Evolutionary conservation across 2,113 vertebrate genomes (phyloP).

Genomic region (Orientallactaga bullata): DNA sequence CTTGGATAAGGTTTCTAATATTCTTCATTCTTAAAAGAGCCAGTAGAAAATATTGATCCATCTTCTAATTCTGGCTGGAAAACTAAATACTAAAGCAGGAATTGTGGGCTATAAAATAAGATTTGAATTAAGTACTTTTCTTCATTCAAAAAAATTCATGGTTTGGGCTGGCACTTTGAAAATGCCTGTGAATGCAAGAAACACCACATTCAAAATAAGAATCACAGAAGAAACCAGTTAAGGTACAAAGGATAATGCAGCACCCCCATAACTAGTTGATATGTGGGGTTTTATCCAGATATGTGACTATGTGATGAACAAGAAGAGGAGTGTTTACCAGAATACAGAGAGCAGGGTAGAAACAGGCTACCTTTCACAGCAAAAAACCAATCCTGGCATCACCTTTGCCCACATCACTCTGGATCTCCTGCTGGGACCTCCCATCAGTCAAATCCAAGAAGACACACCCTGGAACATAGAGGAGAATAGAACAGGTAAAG

Average conservation of each 20-base stretch:
- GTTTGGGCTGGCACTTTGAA: neutral
- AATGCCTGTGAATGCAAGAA: constrained; percentile 36
- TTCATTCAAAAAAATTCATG: constrained; percentile 25
- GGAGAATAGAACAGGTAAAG: neutral
- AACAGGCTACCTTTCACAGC: neutral
- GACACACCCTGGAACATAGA: neutral
- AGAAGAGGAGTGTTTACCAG: neutral
- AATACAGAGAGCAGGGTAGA: neutral
- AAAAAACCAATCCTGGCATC: neutral
- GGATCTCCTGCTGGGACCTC: neutral
- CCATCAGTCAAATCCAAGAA: neutral
- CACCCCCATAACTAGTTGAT: neutral
- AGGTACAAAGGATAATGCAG: neutral
- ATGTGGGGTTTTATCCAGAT: neutral
- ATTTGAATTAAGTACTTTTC: constrained; percentile 23
- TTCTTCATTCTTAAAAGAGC: constrained; percentile 2
- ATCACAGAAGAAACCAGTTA: neutral
- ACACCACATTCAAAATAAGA: neutral
- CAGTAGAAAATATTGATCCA: neutral
- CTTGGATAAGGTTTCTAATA: neutral
- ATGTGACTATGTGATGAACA: neutral
- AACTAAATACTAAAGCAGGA: constrained; percentile 7
- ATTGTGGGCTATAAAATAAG: neutral
- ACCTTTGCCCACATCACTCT: neutral
- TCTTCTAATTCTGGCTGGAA: constrained; percentile 1